Conservation (phyloP, 1,140 invertebrate species). For the Venustaconcha ellipsiformis region DNA sequence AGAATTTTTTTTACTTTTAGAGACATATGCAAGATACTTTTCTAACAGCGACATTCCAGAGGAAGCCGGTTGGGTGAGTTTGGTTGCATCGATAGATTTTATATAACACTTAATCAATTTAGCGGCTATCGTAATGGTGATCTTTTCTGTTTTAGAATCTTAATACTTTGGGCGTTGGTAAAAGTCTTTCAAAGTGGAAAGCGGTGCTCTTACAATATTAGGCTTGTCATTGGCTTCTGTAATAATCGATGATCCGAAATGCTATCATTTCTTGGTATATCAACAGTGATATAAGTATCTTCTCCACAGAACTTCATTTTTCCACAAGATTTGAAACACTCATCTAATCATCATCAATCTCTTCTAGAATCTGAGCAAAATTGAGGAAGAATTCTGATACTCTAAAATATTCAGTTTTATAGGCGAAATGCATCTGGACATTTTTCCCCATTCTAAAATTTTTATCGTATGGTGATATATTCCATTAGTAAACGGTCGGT, state of each 20-base stretch:
- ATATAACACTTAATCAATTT: conserved; percentile 20
- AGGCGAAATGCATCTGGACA: conserved; percentile 6
- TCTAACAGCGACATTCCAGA: conserved; percentile 5
- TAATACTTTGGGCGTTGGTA: conserved; percentile 1
- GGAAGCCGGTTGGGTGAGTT: conserved; percentile 9
- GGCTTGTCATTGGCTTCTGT: conserved; percentile 17
- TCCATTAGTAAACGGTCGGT: conserved; percentile 35
- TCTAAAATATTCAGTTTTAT: conserved; percentile 10
- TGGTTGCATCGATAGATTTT: neutral
- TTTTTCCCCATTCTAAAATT: conserved; percentile 32
- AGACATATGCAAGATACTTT: conserved; percentile 2
- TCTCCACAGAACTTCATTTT: conserved; percentile 22
- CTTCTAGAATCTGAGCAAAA: conserved; percentile 9
- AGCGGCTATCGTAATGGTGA: conserved; percentile 17
- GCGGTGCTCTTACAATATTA: conserved; percentile 17
- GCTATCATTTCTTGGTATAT: conserved; percentile 31
- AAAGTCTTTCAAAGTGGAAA: conserved; percentile 20
- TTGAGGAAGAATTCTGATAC: conserved; percentile 18
- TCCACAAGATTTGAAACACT: conserved; percentile 23
- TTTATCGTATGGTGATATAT: conserved; percentile 35
- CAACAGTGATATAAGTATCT: conserved; percentile 3
- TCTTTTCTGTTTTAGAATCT: neutral
- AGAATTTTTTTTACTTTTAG: conserved; percentile 12
- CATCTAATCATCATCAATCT: conserved; percentile 32
- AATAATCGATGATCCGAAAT: conserved; percentile 24